Evolutionary conservation across 2,797 vertebrate species (phyloP), one percentile per base, ranked within the genome.

Genomic region (Mormyrus hasselquistii): DNA sequence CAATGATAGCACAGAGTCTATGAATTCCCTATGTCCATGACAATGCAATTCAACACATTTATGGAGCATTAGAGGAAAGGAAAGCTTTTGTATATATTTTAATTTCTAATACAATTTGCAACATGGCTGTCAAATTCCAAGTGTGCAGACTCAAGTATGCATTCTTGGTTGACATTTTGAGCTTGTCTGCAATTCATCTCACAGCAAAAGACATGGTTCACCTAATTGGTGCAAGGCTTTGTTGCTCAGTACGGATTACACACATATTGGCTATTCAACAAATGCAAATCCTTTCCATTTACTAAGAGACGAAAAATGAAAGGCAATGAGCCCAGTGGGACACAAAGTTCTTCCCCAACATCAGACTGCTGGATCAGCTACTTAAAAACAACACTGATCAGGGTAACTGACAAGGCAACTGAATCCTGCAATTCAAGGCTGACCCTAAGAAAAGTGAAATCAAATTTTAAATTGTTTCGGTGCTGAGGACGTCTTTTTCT

Each of bases 251-350:
- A 12, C 38, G 86, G 86, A 90, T 88, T 83, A 84, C 86, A 89
- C 89, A 88, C 50, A 85, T 83, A 59, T 88, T 76, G 87, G 59
- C 87, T 88, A 85, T 90, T 90, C 59, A 90, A 44, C 87, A 86
- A 73, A 90, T 90, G 89, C 87, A 90, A 90, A 90, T 90, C 89
- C 87, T 86, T 84, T 86, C 89, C 83, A 90, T 88, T 88, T 82
- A 86, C 62, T 19, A 52, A 49, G 76, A 88, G 57, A 87, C 16
- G 57, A 88, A 86, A 90, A 82, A 90, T 88, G 83, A 90, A 83
- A 88, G 49, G 89, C 53, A 55, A 55, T 69, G 34, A 88, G 57
- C 82, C 8, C 79, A 76, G 59, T 34, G 69, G 87, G 52, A 41
- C 41, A 69, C 47, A 41, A 52, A 55, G 87, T 88, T 86, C 55